Evolutionary conservation across 2,113 vertebrate species (phyloP), one percentile per base, ranked within the genome.

Genomic region (Motacilla tschutschensis): DNA sequence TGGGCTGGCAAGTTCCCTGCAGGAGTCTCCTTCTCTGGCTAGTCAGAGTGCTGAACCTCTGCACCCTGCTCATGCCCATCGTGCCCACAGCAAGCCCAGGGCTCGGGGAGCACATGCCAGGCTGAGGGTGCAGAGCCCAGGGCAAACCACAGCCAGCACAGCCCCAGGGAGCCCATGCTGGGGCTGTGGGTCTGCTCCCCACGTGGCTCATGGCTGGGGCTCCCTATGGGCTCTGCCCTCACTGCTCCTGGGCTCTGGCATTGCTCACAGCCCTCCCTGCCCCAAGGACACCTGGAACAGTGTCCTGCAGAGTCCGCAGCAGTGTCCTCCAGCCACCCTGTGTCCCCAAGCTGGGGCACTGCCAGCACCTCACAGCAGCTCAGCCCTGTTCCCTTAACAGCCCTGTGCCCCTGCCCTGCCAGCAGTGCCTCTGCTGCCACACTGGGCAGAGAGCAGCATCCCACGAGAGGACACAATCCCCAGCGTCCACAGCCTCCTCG

Each of bases 1-100:
- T 1, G 12, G 20, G 19, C 54, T 78, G 54, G 58, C 4, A 74
- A 1, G 0, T 41, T 58, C 44, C 48, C 48, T 70, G 69, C 35
- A 77, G 44, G 26, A 55, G 22, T 17, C 17, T 48, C 35, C 33
- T 67, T 16, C 71, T 47, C 64, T 5, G 5, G 20, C 44, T 58
- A 1, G 1, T 43, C 1, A 1, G 43, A 65, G 18, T 4, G 14
- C 3, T 21, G 38, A 66, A 40, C 15, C 3, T 18, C 48, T 47
- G 53, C 41, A 33, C 28, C 28, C 17, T 50, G 35, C 57, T 47
- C 3, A 2, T 59, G 31, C 44, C 54, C 57, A 46, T 11, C 28
- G 5, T 17, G n/a, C 35, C 70, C 31, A 16, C n/a, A 59, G 65
- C 0, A 0, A 54, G 47, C 14, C 57, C 8, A 22, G 28, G 47